phyloP scores from a whole-genome alignment of 2,113 vertebrate genomes.

The Poeciliopsis retropinna region DNA sequence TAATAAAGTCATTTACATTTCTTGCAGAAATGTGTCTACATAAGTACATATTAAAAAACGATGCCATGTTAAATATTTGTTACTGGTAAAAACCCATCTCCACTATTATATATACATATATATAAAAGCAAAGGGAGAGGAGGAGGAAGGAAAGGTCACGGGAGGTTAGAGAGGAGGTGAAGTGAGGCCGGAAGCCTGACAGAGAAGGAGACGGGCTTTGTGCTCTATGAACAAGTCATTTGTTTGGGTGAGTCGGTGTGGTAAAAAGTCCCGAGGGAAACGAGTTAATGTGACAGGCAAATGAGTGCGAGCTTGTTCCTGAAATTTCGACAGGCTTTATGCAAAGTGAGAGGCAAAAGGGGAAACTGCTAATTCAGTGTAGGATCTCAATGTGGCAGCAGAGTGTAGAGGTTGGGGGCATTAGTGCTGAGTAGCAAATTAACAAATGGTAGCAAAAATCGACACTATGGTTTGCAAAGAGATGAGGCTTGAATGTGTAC shows the following conservation, averaged over 20 bases:
- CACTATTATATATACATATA: not conserved
- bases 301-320: slow-evolving; percentile 53
- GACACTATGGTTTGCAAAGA: not conserved
- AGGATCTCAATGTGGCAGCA: slow-evolving; percentile 27
- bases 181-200: slow-evolving; percentile 53
- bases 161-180: slow-evolving; percentile 50
- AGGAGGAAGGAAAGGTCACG: slow-evolving; percentile 38
- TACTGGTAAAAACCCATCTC: no score
- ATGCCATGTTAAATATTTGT: no score
- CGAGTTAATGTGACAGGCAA: slow-evolving; percentile 68
- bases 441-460: not conserved
- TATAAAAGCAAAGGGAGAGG: slow-evolving; percentile 2
- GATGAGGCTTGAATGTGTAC: no score
- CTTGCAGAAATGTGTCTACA: no score
- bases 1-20: no score
- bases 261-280: slow-evolving; percentile 48
- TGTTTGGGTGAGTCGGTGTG: slow-evolving; percentile 60
- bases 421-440: slow-evolving; percentile 1
- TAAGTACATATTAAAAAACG: no score
- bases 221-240: slow-evolving; percentile 60
- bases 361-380: slow-evolving; percentile 47
- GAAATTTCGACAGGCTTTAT: slow-evolving; percentile 62
- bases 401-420: slow-evolving; percentile 10
- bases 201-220: slow-evolving; percentile 42
- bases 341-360: slow-evolving; percentile 48